phyloP scores from a whole-genome alignment of 2,888 invertebrate species.

The Aleiodes testaceus region DNA sequence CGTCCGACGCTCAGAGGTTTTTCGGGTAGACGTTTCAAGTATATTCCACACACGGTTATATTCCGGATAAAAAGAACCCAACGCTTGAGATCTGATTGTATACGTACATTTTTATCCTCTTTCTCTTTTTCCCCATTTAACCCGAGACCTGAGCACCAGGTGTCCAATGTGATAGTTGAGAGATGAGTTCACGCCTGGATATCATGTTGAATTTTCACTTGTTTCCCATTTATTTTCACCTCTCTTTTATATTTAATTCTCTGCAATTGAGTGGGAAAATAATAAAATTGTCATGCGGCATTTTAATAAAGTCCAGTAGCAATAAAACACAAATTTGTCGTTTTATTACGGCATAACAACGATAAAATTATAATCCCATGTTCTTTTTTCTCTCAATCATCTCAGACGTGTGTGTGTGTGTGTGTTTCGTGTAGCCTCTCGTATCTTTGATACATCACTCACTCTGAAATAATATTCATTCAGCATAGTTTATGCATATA shows the following conservation, averaged over 20 bases:
- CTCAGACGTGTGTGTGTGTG: background rate
- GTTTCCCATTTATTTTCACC: background rate
- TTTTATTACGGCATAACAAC: no score
- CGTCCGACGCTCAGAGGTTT: conserved; percentile 18
- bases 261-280: conserved; percentile 6
- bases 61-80: conserved; percentile 10
- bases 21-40: background rate
- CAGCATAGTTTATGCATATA: conserved; percentile 9
- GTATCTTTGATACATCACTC: background rate
- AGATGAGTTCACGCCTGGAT: conserved; percentile 26
- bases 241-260: conserved; percentile 18
- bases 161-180: conserved; percentile 29
- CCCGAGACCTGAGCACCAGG: conserved; percentile 27
- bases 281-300: conserved; percentile 8
- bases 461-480: conserved; percentile 20
- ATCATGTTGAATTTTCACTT: conserved; percentile 6
- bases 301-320: background rate
- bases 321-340: no score
- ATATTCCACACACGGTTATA: conserved; percentile 27
- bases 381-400: no score
- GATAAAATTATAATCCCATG: no score
- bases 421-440: no score
- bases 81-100: conserved; percentile 10
- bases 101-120: conserved; percentile 8
- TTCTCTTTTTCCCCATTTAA: conserved; percentile 26